Evolutionary conservation across 1,140 invertebrate species (phyloP).

Genomic region (Micrasema minimum): DNA sequence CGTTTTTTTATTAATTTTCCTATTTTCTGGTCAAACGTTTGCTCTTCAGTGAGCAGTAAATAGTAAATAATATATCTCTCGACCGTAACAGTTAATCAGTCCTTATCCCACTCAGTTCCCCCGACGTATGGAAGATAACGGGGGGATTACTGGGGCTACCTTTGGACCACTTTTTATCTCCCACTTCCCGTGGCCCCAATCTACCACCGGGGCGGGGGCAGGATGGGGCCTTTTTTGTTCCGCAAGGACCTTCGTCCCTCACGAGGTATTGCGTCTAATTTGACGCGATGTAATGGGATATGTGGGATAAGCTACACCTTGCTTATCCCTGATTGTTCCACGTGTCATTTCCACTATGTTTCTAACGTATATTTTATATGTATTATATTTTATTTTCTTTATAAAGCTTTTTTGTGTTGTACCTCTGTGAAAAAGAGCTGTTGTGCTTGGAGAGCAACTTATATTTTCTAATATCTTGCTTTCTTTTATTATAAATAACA

Average conservation of each 20-base stretch:
- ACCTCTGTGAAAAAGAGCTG: no score
- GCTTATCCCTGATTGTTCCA: not conserved
- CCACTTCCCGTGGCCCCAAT: slow-evolving; percentile 49
- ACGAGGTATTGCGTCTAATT: slow-evolving; percentile 54
- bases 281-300: slow-evolving; percentile 52
- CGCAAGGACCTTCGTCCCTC: slow-evolving; percentile 49
- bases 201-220: slow-evolving; percentile 28
- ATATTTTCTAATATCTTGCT: no score
- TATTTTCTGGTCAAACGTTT: no score
- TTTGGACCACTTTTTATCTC: slow-evolving; percentile 51
- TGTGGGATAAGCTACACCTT: slow-evolving; percentile 51
- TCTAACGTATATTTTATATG: no score
- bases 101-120: slow-evolving; percentile 2
- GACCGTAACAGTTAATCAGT: slow-evolving; percentile 28
- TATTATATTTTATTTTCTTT: no score
- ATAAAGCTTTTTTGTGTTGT: no score
- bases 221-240: slow-evolving; percentile 40
- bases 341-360: no score
- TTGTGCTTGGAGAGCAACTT: no score
- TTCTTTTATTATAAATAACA: no score
- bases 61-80: slow-evolving; percentile 1
- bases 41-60: no score
- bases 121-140: slow-evolving; percentile 48
- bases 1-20: no score
- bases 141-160: slow-evolving; percentile 40